phyloP scores from a whole-genome alignment of 2,797 vertebrate genomes.

The Bryconaethiops microstoma region DNA sequence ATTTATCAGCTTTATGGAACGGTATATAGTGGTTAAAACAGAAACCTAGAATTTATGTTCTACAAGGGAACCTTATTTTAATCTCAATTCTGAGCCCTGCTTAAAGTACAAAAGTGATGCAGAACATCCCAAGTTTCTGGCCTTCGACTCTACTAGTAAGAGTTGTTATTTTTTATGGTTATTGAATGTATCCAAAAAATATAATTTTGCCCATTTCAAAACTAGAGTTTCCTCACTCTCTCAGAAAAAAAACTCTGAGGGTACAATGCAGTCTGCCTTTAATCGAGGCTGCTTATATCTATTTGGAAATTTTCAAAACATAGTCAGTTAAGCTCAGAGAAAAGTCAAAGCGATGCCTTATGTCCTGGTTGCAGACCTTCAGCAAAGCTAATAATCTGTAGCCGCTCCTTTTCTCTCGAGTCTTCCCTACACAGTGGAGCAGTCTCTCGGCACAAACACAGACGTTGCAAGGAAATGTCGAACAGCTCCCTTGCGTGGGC shows the following conservation, averaged over 20 bases:
- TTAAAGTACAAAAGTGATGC: neutral
- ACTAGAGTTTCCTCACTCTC: neutral
- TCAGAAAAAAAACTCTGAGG: neutral
- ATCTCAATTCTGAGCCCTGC: neutral
- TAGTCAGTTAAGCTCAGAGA: neutral
- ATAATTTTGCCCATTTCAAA: neutral
- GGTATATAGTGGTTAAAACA: too few species aligned
- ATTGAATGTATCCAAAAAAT: neutral
- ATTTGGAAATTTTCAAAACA: neutral
- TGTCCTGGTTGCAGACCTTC: neutral
- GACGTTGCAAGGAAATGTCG: neutral
- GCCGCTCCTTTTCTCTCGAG: neutral
- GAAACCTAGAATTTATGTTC: neutral
- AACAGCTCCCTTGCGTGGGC: slow-evolving; percentile 4
- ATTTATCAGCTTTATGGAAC: too few species aligned
- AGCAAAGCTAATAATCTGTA: slow-evolving; percentile 2
- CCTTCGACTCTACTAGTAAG: neutral
- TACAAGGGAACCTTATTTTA: neutral
- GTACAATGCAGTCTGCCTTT: neutral
- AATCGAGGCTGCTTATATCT: neutral
- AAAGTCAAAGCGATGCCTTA: neutral
- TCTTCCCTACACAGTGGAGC: neutral
- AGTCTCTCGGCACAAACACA: neutral
- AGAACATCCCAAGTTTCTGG: neutral
- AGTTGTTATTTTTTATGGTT: neutral